Conservation (phyloP, 2,888 invertebrate species). For the Acanthococcus lagerstroemiae region DNA sequence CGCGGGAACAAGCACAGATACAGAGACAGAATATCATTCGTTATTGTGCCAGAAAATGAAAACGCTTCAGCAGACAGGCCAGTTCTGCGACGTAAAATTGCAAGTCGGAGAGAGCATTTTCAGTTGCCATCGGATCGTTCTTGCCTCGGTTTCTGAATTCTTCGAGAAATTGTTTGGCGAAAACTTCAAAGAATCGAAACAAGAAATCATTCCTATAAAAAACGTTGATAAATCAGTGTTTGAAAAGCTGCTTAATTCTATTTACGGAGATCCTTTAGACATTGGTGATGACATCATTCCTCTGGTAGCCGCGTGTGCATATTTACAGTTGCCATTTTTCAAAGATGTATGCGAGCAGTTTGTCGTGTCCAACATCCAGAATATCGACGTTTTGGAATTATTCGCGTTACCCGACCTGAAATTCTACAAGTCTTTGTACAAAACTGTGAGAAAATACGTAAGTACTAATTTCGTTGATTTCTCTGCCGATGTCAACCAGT, state of each 20-base stretch:
- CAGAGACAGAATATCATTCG: too few species aligned
- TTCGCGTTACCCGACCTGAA: conserved; percentile 1
- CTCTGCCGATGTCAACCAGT: too few species aligned
- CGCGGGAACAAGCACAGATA: too few species aligned
- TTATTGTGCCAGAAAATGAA: too few species aligned
- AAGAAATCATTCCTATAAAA: not conserved
- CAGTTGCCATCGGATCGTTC: conserved; percentile 2
- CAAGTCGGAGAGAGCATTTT: conserved; percentile 4
- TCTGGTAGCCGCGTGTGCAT: conserved; percentile 4
- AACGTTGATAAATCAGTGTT: not conserved
- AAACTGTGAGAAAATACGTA: conserved; percentile 1
- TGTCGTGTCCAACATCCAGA: not conserved
- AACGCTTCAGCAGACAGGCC: too few species aligned
- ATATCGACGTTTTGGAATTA: conserved; percentile 1
- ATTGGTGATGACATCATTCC: not conserved
- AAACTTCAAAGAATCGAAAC: not conserved
- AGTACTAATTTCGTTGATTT: conserved; percentile 6
- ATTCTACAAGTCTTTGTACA: not conserved
- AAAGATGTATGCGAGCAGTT: conserved; percentile 2
- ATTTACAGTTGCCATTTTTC: not conserved
- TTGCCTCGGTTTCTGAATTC: conserved; percentile 6
- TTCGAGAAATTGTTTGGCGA: not conserved
- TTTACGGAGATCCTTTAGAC: not conserved
- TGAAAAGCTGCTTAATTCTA: conserved; percentile 3
- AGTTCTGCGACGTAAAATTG: conserved; percentile 7